Evolutionary conservation across 2,113 vertebrate species (phyloP), one percentile per base, ranked within the genome.

Genomic region (Argyrosomus japonicus): DNA sequence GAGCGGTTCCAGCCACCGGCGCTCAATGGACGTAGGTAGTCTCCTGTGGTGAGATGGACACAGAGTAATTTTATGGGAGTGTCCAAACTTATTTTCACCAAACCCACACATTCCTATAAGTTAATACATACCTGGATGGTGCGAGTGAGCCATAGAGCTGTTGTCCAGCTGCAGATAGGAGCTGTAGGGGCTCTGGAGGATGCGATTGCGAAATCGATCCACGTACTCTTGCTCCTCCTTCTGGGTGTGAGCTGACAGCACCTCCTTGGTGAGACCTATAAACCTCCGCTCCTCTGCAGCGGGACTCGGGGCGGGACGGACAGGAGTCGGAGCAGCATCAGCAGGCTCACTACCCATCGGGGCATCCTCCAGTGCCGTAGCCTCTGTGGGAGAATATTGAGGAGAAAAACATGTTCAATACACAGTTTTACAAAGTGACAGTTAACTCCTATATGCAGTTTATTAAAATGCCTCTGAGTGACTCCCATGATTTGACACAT

Each of bases 191-290:
- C 95, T 96, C 11, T 96, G 95, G 78, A 97, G 92, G 83, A 97
- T 95, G 75, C 93, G 95, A 78, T 96, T 94, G 13, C 74, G 93
- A 87, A 98, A 97, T 11, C 93, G 93, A 83, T 97, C 95, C n/a
- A 97, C 95, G 0, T 97, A 97, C 69, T 96, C 94, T 86, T 96
- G 96, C 75, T 98, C 97, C 70, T 98, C 97, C 75, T 96, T 97
- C 84, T 97, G 96, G 0, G 96, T 97, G 90, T 98, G 97, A 21
- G 96, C 97, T 0, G 96, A 97, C 58, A 98, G 88, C 0, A 95
- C 95, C 77, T 97, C 95, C 64, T 96, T 97, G 1, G 97, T 97
- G 36, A 99, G 95, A 17, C 97, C 97, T 13, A 95, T 57, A 8
- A 92, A 90, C 58, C 83, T 90, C 17, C 93, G 85, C 50, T 95